phyloP scores from a whole-genome alignment of 2,113 vertebrate species.

The Carlito syrichta region DNA sequence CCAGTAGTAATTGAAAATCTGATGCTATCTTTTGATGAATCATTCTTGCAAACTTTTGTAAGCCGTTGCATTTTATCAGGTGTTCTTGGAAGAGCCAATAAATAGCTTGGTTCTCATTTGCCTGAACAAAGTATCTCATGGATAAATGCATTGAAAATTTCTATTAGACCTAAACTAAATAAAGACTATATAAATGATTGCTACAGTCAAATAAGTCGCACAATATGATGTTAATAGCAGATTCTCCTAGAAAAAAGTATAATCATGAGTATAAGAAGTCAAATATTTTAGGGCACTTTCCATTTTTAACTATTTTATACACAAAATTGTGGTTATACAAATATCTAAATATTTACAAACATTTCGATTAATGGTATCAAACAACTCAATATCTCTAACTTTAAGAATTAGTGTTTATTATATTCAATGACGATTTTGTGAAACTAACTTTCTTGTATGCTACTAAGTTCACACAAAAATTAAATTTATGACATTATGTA shows the following conservation, averaged over 20 bases:
- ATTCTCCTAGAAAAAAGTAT: neutral
- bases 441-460: neutral
- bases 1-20: neutral
- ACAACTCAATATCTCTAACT: neutral
- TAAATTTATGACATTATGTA: neutral
- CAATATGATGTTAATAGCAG: neutral
- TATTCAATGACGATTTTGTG: neutral
- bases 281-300: slow-evolving; percentile 14
- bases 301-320: slow-evolving; percentile 31
- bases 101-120: neutral
- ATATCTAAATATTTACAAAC: neutral
- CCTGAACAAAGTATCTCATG: neutral
- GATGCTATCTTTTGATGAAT: neutral
- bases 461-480: neutral
- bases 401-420: slow-evolving; percentile 28
- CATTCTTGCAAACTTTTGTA: neutral
- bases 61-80: neutral
- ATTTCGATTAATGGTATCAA: neutral
- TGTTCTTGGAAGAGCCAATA: neutral
- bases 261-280: neutral
- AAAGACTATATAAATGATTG: slow-evolving; percentile 7
- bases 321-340: neutral
- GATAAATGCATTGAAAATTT: neutral
- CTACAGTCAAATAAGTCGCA: neutral
- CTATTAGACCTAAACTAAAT: neutral